These are phyloP conservation scores for Rhingia campestris DNA, from an alignment of 2,888 invertebrate genomes.

Conservation along the genomic window DNA sequence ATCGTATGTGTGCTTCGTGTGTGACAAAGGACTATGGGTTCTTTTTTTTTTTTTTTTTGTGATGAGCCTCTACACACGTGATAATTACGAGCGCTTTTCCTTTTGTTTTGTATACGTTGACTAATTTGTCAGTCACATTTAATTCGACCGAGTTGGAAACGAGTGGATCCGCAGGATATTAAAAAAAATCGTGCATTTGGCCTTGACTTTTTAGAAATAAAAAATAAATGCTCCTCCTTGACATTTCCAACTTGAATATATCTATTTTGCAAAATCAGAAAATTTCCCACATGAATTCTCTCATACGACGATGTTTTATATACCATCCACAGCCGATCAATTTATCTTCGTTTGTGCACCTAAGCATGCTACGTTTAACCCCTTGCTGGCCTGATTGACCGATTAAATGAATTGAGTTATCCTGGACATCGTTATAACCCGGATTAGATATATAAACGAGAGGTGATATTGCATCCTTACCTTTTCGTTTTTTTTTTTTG, in stretches of 20 bases:
- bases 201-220: slow-evolving; percentile 24
- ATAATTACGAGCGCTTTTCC: slow-evolving; percentile 35
- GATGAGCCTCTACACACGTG: slow-evolving; percentile 58
- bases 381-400: slow-evolving; percentile 53
- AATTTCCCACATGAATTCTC: slow-evolving; percentile 10
- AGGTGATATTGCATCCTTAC: slow-evolving; percentile 1
- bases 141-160: slow-evolving; percentile 4
- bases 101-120: slow-evolving; percentile 31
- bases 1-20: slow-evolving; percentile 48
- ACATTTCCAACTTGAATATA: not conserved
- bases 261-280: slow-evolving; percentile 6
- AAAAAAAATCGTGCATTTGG: slow-evolving; percentile 23
- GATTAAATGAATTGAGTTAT: slow-evolving; percentile 66
- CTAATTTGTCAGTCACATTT: slow-evolving; percentile 57
- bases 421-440: slow-evolving; percentile 53
- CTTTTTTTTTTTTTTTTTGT: slow-evolving; percentile 14
- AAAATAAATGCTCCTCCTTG: slow-evolving; percentile 1
- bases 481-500: slow-evolving; percentile 25
- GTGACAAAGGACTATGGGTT: slow-evolving; percentile 58
- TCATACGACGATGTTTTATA: not conserved
- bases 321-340: not conserved
- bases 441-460: slow-evolving; percentile 27
- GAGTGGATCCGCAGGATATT: slow-evolving; percentile 40
- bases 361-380: slow-evolving; percentile 46
- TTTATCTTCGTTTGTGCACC: slow-evolving; percentile 35